These are phyloP conservation scores for Idaea straminata DNA, from an alignment of 2,888 invertebrate species.

Conservation along the genomic window DNA sequence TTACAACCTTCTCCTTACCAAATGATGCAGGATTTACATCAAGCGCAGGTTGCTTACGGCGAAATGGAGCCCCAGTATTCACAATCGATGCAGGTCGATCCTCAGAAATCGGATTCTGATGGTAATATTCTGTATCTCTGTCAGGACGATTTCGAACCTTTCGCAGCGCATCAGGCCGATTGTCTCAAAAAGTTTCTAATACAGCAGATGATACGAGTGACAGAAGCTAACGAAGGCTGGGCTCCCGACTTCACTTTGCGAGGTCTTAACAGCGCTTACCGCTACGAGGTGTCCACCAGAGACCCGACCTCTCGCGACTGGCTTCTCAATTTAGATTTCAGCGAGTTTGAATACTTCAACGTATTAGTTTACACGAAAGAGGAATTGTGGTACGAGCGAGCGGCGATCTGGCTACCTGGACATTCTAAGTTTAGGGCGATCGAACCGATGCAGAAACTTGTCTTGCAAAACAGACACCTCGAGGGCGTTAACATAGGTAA, in stretches of 20 bases:
- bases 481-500: constrained; percentile 54
- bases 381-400: constrained; percentile 68
- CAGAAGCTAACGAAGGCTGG: constrained; percentile 44
- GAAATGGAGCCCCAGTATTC: not conserved
- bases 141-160: constrained; percentile 61
- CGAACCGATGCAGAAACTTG: constrained; percentile 60
- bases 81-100: not conserved
- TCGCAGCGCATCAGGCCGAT: constrained; percentile 45
- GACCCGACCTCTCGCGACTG: constrained; percentile 57
- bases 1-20: not conserved
- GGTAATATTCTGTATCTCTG: constrained; percentile 55
- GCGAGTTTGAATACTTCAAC: constrained; percentile 47
- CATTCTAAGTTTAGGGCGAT: constrained; percentile 55
- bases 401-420: constrained; percentile 69
- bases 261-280: constrained; percentile 52
- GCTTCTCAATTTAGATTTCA: constrained; percentile 59
- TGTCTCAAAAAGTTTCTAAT: constrained; percentile 55
- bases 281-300: constrained; percentile 57
- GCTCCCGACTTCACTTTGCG: constrained; percentile 56
- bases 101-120: constrained; percentile 14
- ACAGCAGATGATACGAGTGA: constrained; percentile 47
- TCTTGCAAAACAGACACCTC: constrained; percentile 57
- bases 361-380: constrained; percentile 64
- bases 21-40: constrained; percentile 3
- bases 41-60: constrained; percentile 27